Conservation (phyloP, 2,888 invertebrate species). For the Calliphora vomitoria region DNA sequence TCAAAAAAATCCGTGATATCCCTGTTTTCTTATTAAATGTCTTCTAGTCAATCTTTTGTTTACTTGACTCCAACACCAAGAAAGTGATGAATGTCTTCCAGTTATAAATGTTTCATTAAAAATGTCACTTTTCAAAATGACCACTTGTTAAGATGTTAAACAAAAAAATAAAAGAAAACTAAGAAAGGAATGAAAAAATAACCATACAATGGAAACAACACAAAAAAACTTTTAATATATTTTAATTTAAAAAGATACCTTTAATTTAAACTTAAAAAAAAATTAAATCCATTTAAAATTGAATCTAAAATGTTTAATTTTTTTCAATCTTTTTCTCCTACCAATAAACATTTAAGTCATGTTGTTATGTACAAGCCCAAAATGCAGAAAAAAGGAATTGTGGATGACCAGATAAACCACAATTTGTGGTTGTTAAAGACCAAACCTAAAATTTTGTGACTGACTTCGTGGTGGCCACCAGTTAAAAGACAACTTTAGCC, state of each 20-base stretch:
- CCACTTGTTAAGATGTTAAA: conserved; percentile 20
- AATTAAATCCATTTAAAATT: neutral
- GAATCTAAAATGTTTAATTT: neutral
- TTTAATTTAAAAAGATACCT: too few relatives aligned
- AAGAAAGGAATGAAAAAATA: neutral
- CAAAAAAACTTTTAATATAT: neutral
- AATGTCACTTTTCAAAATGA: conserved; percentile 53
- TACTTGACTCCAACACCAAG: conserved; percentile 48
- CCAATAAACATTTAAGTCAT: neutral
- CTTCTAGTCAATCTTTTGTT: conserved; percentile 31
- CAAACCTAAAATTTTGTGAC: conserved; percentile 36
- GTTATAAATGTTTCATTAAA: conserved; percentile 26
- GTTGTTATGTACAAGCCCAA: neutral
- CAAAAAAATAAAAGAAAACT: conserved; percentile 9
- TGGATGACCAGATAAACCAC: conserved; percentile 52
- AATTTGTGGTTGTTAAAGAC: conserved; percentile 57
- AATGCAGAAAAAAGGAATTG: conserved; percentile 18
- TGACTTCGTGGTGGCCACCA: conserved; percentile 26
- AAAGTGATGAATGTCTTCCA: conserved; percentile 48
- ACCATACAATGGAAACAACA: neutral
- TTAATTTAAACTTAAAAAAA: neutral
- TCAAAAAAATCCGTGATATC: neutral
- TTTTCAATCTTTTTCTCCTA: neutral
- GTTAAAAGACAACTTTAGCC: conserved; percentile 19
- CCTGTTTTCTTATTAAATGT: neutral